phyloP scores from a whole-genome alignment of 1,140 invertebrate genomes.

The Wiebesia pumilae region DNA sequence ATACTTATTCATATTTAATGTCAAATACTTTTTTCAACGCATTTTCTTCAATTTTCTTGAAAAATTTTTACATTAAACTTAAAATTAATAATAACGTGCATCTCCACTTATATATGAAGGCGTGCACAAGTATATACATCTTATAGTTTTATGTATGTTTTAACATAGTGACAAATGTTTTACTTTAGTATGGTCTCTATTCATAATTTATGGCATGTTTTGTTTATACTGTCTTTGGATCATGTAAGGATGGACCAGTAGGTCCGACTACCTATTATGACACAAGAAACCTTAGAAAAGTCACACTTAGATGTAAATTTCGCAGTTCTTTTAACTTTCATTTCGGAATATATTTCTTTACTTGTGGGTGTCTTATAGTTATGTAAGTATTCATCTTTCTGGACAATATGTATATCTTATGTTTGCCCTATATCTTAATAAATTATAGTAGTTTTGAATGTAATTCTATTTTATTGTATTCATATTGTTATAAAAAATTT shows the following conservation, averaged over 20 bases:
- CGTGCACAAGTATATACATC: too few relatives aligned
- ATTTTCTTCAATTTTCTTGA: too few relatives aligned
- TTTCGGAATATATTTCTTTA: constrained; percentile 86
- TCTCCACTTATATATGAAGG: too few relatives aligned
- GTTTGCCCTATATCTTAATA: too few relatives aligned
- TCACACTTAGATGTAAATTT: constrained; percentile 80
- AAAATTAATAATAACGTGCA: too few relatives aligned
- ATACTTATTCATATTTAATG: too few relatives aligned
- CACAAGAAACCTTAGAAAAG: constrained; percentile 78
- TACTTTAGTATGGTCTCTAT: constrained; percentile 85
- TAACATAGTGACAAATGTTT: neutral
- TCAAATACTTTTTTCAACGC: too few relatives aligned
- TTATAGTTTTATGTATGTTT: too few relatives aligned
- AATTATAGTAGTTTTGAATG: too few relatives aligned
- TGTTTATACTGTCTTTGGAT: constrained; percentile 85
- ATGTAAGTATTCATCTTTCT: constrained; percentile 76
- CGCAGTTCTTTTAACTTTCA: constrained; percentile 86
- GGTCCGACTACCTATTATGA: constrained; percentile 83
- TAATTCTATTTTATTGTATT: too few relatives aligned
- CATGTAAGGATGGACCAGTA: constrained; percentile 84
- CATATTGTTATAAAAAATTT: too few relatives aligned
- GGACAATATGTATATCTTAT: neutral
- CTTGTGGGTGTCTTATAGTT: constrained; percentile 89
- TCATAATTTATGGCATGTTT: constrained; percentile 91
- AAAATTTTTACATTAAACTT: too few relatives aligned